Percentiles rank a stretch among this genome's conserved stretches.
These are phyloP conservation scores for Thamnophis sirtalis DNA, from an alignment of 2,113 vertebrate species.

Conservation along the genomic window DNA sequence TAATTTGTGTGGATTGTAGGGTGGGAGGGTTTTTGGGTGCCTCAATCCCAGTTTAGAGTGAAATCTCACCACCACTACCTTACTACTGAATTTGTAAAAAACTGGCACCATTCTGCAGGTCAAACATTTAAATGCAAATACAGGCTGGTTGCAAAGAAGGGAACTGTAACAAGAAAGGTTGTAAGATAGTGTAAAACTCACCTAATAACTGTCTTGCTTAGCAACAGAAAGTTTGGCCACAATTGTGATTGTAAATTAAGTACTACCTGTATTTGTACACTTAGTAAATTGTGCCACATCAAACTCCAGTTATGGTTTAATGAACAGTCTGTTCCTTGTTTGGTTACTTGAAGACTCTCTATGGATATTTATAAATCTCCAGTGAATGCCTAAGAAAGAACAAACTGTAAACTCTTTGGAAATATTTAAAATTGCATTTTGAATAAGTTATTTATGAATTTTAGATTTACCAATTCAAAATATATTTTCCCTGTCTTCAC, in stretches of 20 bases:
- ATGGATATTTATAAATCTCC: neutral
- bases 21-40: neutral
- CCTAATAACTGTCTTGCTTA: neutral
- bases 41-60: neutral
- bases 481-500: neutral
- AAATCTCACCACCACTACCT: no score
- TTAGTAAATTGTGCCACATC: neutral
- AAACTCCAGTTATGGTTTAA: neutral
- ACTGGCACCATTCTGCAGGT: neutral
- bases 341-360: neutral
- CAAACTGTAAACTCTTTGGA: neutral
- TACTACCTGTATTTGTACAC: neutral
- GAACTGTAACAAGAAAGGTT: neutral
- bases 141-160: neutral
- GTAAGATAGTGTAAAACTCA: neutral
- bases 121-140: neutral
- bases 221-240: neutral
- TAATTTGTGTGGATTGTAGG: neutral
- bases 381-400: neutral
- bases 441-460: neutral
- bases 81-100: neutral
- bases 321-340: neutral
- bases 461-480: neutral
- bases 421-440: neutral
- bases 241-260: neutral